Base-by-base conservation (phyloP, 2,888 invertebrate genomes). In the Mythimna loreyi region DNA sequence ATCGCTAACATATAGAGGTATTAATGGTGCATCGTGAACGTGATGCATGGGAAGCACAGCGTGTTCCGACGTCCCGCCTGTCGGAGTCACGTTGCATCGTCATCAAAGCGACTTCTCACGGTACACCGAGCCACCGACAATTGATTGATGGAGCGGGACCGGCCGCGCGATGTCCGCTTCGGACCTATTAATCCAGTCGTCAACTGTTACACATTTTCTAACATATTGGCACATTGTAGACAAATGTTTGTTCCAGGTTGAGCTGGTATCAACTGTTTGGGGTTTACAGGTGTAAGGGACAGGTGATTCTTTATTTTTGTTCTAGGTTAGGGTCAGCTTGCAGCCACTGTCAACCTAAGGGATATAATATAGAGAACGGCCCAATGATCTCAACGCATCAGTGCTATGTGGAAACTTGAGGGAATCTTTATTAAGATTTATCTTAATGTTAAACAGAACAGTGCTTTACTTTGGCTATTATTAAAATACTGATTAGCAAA, bases 1-100 rank as follows among this genome's bases (percentile, higher is more conserved):
- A 13, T 60, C 30, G 36, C 40, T 56, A 56, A 53, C 59, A 58
- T 33, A 36, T 30, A 19, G 36, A 47, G 19, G 55, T 65, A 68
- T 69, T 52, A 70, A 64, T 58, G 53, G 75, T 33, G 56, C 36
- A 23, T 61, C 53, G 56, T 61, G 50, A 64, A 66, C 61, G 45
- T 61, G 78, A 81, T 69, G 43, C 71, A 81, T 81, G 61, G 69
- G 57, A 50, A 23, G 64, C 25, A 56, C 67, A 63, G 57, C 61
- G 65, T 45, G 59, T 60, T 7, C 63, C 47, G 77, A 77, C 73
- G 58, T 30, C 47, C 49, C 47, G 43, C 33, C 50, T 71, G 71
- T 78, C 71, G 63, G 70, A 82, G 82, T 83, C 83, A 82, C 84
- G 78, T 84, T 82, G 83, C 76, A 81, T 84, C 75, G 81, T 75